phyloP scores from a whole-genome alignment of 2,797 vertebrate species.

The Pipistrellus kuhlii region DNA sequence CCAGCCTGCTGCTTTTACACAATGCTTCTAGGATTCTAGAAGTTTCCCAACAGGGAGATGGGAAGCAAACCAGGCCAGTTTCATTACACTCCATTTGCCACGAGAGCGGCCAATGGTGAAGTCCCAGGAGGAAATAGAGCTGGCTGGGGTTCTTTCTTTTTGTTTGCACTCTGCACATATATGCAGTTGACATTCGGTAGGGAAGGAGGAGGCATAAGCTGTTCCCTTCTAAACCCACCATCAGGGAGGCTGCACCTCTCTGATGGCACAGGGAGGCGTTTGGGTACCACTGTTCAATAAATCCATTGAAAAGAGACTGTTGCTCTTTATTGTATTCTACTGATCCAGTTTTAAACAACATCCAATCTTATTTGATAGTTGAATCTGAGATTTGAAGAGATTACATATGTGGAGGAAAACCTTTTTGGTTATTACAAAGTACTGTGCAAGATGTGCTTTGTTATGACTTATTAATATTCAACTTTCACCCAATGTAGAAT shows the following conservation, averaged over 20 bases:
- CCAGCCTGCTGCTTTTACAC: not conserved
- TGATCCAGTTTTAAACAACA: slow-evolving; percentile 57
- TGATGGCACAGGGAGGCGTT: not conserved
- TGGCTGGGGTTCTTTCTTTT: not conserved
- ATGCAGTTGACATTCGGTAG: slow-evolving; percentile 28
- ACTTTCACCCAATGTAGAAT: slow-evolving; percentile 72
- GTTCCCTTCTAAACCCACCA: not conserved
- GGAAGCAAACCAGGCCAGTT: not conserved
- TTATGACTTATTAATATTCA: slow-evolving; percentile 74
- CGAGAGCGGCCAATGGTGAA: slow-evolving; percentile 2
- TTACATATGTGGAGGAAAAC: not conserved
- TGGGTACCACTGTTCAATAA: not conserved
- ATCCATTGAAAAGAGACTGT: not conserved
- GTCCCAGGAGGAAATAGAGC: not conserved
- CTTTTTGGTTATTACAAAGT: not conserved
- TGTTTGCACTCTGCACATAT: slow-evolving; percentile 40
- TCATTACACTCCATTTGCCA: slow-evolving; percentile 55
- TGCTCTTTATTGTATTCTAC: slow-evolving; percentile 20
- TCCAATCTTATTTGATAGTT: slow-evolving; percentile 53
- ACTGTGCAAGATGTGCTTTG: slow-evolving; percentile 67
- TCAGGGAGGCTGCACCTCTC: not conserved
- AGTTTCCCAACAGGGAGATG: not conserved
- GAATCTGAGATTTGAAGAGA: slow-evolving; percentile 53
- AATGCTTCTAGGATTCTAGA: slow-evolving; percentile 10
- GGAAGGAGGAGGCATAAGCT: not conserved